These are phyloP conservation scores for Drosophila suboccidentalis DNA, from an alignment of 2,888 invertebrate species.

Conservation along the genomic window DNA sequence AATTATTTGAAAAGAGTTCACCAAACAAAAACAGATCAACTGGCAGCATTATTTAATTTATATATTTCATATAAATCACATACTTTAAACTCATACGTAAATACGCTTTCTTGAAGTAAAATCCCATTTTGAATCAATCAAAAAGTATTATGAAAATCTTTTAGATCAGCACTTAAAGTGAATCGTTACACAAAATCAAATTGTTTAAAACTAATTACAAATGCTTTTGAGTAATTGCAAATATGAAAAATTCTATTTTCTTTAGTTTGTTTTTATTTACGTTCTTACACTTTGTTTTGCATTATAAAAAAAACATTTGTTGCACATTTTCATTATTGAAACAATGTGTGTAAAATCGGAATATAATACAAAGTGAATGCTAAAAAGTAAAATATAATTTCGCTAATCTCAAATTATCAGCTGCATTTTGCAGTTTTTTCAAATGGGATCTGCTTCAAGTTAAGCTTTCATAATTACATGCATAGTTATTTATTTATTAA, in stretches of 20 bases:
- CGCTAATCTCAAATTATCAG: not conserved
- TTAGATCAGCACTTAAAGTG: not conserved
- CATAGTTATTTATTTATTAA: constrained; percentile 39
- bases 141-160: not conserved
- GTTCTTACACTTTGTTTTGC: not conserved
- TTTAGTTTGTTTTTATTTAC: not conserved
- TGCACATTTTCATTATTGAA: not conserved
- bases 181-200: too few relatives aligned
- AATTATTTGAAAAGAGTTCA: constrained; percentile 7
- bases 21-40: constrained; percentile 31
- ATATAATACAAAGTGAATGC: not conserved
- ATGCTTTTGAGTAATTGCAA: too few relatives aligned
- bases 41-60: constrained; percentile 42
- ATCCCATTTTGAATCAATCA: constrained; percentile 11
- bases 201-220: too few relatives aligned
- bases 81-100: constrained; percentile 26
- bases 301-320: not conserved
- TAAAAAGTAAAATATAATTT: not conserved
- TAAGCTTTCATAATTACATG: constrained; percentile 10
- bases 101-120: constrained; percentile 33
- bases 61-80: constrained; percentile 36
- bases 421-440: not conserved
- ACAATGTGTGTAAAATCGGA: not conserved
- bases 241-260: not conserved
- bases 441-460: constrained; percentile 31